phyloP scores from a whole-genome alignment of 1,140 invertebrate species.

The Zaprionus davidi region DNA sequence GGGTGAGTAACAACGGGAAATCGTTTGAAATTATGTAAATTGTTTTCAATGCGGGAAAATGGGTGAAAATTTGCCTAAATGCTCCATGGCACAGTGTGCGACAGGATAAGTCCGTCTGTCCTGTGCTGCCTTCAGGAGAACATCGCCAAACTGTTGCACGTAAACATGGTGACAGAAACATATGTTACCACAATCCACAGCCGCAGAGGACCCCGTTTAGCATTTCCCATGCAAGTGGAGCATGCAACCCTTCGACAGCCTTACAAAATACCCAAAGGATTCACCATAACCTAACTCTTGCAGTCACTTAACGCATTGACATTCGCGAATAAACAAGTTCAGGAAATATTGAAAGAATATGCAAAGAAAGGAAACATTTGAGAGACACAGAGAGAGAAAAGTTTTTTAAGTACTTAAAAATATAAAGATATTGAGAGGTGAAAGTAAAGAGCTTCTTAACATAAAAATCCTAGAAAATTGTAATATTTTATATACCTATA shows the following conservation, averaged over 20 bases:
- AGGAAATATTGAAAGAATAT: background rate
- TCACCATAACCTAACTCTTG: background rate
- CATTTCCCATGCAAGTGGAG: slow-evolving; percentile 11
- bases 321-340: background rate
- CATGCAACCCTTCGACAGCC: slow-evolving; percentile 57
- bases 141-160: slow-evolving; percentile 62
- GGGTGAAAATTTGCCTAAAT: slow-evolving; percentile 80
- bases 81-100: slow-evolving; percentile 38
- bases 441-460: background rate
- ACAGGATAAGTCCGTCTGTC: slow-evolving; percentile 32
- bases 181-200: slow-evolving; percentile 73
- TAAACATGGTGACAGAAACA: slow-evolving; percentile 73
- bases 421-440: background rate
- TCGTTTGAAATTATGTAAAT: slow-evolving; percentile 79
- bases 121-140: slow-evolving; percentile 4
- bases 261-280: slow-evolving; percentile 18
- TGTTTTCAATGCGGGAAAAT: slow-evolving; percentile 44
- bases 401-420: background rate
- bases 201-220: slow-evolving; percentile 1
- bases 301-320: background rate
- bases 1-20: slow-evolving; percentile 53
- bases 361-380: background rate
- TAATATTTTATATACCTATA: too few relatives aligned
- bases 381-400: background rate
- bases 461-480: too few relatives aligned